Percentiles rank a stretch among this genome's conserved stretches.
Evolutionary conservation across 2,113 vertebrate species (phyloP).

Genomic region (Daubentonia madagascariensis): DNA sequence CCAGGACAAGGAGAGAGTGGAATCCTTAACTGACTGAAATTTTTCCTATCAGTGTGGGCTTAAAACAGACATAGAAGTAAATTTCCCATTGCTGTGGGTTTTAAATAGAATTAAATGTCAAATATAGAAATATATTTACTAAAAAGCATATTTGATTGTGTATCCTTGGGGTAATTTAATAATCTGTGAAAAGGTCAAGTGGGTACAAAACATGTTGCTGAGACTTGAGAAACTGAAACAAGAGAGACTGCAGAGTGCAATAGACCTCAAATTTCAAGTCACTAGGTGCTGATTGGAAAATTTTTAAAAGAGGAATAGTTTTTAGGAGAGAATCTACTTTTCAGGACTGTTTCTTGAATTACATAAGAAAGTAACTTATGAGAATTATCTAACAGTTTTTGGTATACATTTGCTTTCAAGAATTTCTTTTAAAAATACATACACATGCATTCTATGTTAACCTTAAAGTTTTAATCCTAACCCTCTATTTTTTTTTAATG

Average conservation of each 20-base stretch:
- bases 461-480: slow-evolving; percentile 32
- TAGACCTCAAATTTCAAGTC: background rate
- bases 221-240: background rate
- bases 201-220: background rate
- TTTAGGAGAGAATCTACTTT: background rate
- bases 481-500: background rate
- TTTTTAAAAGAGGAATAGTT: background rate
- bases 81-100: background rate
- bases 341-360: slow-evolving; percentile 3
- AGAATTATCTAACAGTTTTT: background rate
- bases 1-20: background rate
- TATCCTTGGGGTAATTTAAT: background rate
- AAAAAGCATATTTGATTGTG: background rate
- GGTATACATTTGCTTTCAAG: background rate
- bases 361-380: background rate
- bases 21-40: background rate
- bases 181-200: background rate
- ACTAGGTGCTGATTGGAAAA: background rate
- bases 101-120: background rate
- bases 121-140: background rate
- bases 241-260: background rate
- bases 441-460: background rate
- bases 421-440: slow-evolving; percentile 19
- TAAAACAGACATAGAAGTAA: background rate
- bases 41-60: background rate